Evolutionary conservation across 2,888 invertebrate genomes (phyloP).

Genomic region (Polydesmus complanatus): DNA sequence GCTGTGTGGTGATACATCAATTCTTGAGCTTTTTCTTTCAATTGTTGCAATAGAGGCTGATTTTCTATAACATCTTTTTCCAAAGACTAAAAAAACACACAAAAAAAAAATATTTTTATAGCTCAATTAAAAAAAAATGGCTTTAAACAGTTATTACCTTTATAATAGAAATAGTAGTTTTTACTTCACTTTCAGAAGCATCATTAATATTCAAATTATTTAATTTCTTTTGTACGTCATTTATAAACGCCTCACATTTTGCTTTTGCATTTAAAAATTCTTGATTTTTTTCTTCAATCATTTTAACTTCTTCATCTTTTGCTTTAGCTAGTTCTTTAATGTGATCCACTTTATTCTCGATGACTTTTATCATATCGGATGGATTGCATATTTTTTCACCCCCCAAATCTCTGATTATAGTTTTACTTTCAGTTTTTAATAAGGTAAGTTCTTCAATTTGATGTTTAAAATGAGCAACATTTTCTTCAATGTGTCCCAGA

Average conservation of each 20-base stretch:
- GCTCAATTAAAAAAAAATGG: background rate
- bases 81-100: background rate
- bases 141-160: background rate
- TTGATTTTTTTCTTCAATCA: conserved; percentile 48
- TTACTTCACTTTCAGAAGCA: background rate
- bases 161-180: background rate
- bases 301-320: conserved; percentile 31
- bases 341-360: background rate
- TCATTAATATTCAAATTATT: background rate
- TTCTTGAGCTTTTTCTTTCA: conserved; percentile 63
- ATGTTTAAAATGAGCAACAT: conserved; percentile 9
- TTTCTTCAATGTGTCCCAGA: conserved; percentile 4
- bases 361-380: conserved; percentile 3
- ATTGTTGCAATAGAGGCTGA: conserved; percentile 44
- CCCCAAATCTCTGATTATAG: conserved; percentile 14
- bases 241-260: conserved; percentile 30
- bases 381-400: conserved; percentile 7
- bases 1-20: conserved; percentile 37
- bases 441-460: conserved; percentile 15
- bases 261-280: conserved; percentile 61
- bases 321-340: conserved; percentile 20
- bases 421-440: conserved; percentile 8
- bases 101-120: background rate
- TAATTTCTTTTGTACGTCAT: conserved; percentile 5
- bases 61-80: background rate